Conservation (phyloP, 2,888 invertebrate species). For the Macrophya annulata region DNA sequence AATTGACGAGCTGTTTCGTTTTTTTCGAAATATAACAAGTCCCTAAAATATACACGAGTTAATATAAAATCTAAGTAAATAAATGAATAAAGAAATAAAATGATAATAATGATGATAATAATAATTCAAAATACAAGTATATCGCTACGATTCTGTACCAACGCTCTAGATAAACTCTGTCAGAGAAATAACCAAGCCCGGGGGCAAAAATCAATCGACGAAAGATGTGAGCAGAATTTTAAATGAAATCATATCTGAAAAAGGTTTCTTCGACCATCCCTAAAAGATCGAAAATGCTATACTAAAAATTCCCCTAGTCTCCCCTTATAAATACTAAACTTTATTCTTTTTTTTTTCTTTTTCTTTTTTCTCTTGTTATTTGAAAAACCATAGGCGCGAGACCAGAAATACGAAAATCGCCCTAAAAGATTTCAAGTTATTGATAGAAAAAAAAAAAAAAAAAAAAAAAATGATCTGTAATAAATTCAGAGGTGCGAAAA, state of each 20-base stretch:
- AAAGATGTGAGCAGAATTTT: constrained; percentile 43
- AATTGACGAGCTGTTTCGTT: constrained; percentile 4
- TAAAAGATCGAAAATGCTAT: background rate
- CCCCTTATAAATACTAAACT: constrained; percentile 32
- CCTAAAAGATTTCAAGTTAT: background rate
- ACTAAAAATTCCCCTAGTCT: constrained; percentile 16
- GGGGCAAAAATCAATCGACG: constrained; percentile 42
- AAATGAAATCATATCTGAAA: constrained; percentile 50
- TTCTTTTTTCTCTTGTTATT: background rate
- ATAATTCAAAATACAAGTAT: background rate
- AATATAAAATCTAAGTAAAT: background rate
- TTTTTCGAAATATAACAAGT: background rate
- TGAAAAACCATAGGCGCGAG: background rate
- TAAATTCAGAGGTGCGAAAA: background rate
- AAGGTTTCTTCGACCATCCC: constrained; percentile 32
- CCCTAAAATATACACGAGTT: background rate
- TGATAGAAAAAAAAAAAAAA: background rate
- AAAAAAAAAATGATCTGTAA: background rate
- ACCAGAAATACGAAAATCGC: background rate
- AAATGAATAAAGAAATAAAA: background rate
- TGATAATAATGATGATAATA: background rate
- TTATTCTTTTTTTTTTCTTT: background rate
- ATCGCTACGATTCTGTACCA: constrained; percentile 3
- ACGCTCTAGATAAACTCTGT: background rate
- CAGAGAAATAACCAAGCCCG: constrained; percentile 3